Percentiles rank a stretch among this genome's conserved stretches.
Evolutionary conservation across 2,113 vertebrate genomes (phyloP).

Genomic region (Prionailurus viverrinus): DNA sequence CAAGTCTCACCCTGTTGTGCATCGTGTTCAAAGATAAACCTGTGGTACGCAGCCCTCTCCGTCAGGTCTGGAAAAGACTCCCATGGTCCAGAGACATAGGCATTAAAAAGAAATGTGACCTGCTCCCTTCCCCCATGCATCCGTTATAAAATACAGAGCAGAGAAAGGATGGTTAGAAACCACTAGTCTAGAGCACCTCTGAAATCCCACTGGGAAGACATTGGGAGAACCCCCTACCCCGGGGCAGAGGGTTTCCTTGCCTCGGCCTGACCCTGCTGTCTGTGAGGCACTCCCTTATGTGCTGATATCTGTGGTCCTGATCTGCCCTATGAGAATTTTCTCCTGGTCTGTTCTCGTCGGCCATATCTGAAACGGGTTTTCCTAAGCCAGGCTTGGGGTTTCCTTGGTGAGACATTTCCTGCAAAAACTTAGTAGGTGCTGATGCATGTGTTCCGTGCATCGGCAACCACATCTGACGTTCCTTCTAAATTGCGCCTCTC

Average conservation of each 20-base stretch:
- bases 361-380: not conserved
- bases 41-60: not conserved
- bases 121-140: fast-evolving
- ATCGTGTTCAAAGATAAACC: not conserved
- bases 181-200: not conserved
- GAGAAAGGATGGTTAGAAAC: not conserved
- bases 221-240: not conserved
- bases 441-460: not conserved
- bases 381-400: not conserved
- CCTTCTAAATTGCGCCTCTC: not conserved
- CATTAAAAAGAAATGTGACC: not conserved
- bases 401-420: not conserved
- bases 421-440: not conserved
- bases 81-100: not conserved
- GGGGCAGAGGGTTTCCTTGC: not conserved
- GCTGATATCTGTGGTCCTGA: fast-evolving
- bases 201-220: not conserved
- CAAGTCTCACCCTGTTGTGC: not conserved
- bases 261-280: not conserved
- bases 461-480: not conserved
- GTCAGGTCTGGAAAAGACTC: not conserved
- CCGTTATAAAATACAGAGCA: not conserved
- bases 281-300: not conserved
- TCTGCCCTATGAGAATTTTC: not conserved
- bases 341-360: not conserved